A percentile compares a stretch with the other conserved stretches of the same genome.
Conservation (phyloP, 2,888 invertebrate species). For the Aphelenchoides bicaudatus region DNA sequence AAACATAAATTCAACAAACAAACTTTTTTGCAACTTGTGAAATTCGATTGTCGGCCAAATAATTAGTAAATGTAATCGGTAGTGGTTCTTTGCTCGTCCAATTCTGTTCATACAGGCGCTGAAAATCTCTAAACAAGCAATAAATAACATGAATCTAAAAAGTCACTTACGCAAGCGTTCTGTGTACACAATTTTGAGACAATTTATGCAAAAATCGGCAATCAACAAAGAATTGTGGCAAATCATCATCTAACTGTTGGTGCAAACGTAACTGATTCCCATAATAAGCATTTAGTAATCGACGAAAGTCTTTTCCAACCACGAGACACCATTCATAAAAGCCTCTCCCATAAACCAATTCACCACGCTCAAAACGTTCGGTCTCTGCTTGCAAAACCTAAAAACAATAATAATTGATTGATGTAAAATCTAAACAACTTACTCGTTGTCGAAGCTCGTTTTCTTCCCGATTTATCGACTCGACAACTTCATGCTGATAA, state of each 20-base stretch:
- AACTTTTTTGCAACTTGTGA: not conserved
- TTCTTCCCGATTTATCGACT: not conserved
- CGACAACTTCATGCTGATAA: not conserved
- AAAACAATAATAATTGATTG: not conserved
- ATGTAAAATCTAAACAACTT: not conserved
- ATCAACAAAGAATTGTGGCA: not conserved
- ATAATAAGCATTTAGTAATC: not conserved
- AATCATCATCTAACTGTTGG: not conserved
- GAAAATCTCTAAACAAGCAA: not conserved
- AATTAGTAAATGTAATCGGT: not conserved
- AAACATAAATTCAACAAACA: not conserved
- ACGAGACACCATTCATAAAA: not conserved
- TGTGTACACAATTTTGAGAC: not conserved
- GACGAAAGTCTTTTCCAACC: not conserved
- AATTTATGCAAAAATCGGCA: not conserved
- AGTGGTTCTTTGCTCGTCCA: conserved; percentile 2
- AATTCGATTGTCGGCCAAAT: conserved; percentile 1
- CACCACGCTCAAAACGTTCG: not conserved
- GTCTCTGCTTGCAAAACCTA: not conserved
- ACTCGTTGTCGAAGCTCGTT: conserved; percentile 6
- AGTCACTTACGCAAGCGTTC: not conserved
- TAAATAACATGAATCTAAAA: not conserved
- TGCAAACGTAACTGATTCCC: not conserved
- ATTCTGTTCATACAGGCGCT: not conserved
- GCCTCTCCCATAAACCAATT: conserved; percentile 5